Percentiles rank a stretch among this genome's conserved stretches.
These are phyloP conservation scores for Conus ventricosus DNA, from an alignment of 1,140 invertebrate species.

Conservation along the genomic window DNA sequence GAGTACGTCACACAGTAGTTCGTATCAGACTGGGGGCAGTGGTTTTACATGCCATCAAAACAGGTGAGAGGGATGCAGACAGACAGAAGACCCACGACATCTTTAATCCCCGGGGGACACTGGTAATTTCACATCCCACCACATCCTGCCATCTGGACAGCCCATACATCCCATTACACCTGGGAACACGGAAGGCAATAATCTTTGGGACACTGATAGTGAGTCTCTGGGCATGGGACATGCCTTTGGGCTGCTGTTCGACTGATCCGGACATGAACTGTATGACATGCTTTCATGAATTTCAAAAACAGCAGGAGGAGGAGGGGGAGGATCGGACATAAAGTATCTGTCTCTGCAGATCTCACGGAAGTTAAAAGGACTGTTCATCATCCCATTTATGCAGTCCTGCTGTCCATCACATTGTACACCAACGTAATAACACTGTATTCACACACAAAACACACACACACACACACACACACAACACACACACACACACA, in stretches of 20 bases:
- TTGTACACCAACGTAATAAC: neutral
- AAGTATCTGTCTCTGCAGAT: neutral
- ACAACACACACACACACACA: too few relatives aligned
- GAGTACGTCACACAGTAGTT: conserved; percentile 18
- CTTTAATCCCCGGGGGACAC: conserved; percentile 32
- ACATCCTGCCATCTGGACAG: conserved; percentile 30
- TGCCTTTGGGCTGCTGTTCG: too few relatives aligned
- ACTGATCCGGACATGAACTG: too few relatives aligned
- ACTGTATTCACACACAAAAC: neutral
- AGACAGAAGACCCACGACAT: conserved; percentile 6
- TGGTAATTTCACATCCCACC: conserved; percentile 2
- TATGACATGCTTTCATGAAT: neutral
- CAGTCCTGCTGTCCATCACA: neutral
- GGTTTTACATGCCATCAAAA: conserved; percentile 33
- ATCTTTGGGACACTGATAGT: conserved; percentile 20
- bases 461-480: too few relatives aligned
- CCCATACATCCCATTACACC: conserved; percentile 28
- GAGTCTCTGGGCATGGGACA: neutral
- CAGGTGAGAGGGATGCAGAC: conserved; percentile 29
- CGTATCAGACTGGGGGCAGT: conserved; percentile 33
- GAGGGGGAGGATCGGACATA: neutral
- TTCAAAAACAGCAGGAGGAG: neutral
- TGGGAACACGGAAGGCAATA: conserved; percentile 18
- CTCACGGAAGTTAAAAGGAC: neutral
- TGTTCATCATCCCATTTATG: neutral